phyloP scores from a whole-genome alignment of 2,113 vertebrate genomes.

The Boleophthalmus pectinirostris region DNA sequence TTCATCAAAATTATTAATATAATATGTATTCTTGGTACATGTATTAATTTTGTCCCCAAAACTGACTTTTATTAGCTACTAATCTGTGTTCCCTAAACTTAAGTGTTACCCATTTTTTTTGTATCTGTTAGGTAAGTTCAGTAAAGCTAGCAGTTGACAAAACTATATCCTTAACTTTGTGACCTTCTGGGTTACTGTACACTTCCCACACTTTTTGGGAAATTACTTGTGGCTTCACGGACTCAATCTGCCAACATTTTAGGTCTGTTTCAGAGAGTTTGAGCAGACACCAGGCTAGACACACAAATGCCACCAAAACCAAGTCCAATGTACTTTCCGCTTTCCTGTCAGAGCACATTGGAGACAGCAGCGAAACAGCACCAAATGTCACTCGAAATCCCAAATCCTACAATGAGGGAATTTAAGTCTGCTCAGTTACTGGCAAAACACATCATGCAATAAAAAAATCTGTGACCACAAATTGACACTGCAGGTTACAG shows the following conservation, averaged over 20 bases:
- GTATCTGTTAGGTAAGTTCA: not conserved
- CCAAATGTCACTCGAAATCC: constrained; percentile 48
- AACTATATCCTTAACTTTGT: not conserved
- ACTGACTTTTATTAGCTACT: too few relatives aligned
- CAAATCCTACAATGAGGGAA: constrained; percentile 50
- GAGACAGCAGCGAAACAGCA: constrained; percentile 41
- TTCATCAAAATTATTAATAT: too few relatives aligned
- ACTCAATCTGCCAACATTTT: not conserved
- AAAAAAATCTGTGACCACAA: constrained; percentile 42
- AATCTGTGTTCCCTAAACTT: too few relatives aligned
- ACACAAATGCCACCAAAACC: constrained; percentile 41
- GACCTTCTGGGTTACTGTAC: not conserved
- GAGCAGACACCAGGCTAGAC: constrained; percentile 20
- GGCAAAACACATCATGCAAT: constrained; percentile 44
- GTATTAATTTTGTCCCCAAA: too few relatives aligned
- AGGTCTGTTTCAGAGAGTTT: not conserved
- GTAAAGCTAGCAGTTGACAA: not conserved
- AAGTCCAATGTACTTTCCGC: constrained; percentile 27
- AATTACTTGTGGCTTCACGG: not conserved
- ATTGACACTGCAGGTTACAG: constrained; percentile 47
- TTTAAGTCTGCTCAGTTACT: constrained; percentile 51
- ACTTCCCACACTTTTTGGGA: not conserved
- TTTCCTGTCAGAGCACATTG: constrained; percentile 36
- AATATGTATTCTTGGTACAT: too few relatives aligned
- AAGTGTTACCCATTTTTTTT: not conserved